Base-by-base conservation (phyloP, 1,140 invertebrate species). In the Penaeus japonicus region DNA sequence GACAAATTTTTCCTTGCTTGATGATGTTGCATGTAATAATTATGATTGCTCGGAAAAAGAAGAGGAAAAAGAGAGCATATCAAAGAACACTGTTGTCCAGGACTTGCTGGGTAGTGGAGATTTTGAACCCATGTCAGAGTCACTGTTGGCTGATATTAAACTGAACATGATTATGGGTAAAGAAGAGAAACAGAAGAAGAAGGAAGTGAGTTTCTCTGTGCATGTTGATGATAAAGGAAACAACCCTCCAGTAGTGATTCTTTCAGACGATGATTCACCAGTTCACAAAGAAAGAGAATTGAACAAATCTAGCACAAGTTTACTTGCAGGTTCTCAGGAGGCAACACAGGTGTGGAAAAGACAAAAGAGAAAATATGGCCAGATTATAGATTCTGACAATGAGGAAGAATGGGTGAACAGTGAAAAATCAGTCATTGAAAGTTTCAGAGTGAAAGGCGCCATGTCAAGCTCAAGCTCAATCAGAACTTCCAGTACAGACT, bases 101-200 rank as follows among this genome's bases (percentile, higher is more conserved):
- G 55, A 85, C 30, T 77, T 85, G 32, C 18, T 79, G 20, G 87
- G 73, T 18, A 75, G 30, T 78, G 80, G 81, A 12, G 87, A 88
- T 20, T 83, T 84, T 75, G 80, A 88, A 4, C 22, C 53, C 32
- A 73, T 84, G 70, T 53, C 81, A 57, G 54, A 83, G 70, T 87
- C 85, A 35, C n/a, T 87, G 57, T 35, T 87, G 39, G 57, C 57
- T 18, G 75, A 86, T 59, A 47, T 57, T 18, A 75, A 86, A 12
- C 5, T 83, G 30, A 59, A 78, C 35, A 32, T 59, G 18, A 5
- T 32, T 0, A 27, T n/a, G 24, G 57, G 30, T n/a, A 35, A 54
- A 57, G n/a, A 47, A 22, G 53, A 32, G 35, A 57, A 78, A 32
- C 55, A 35, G 30, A 47, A 57, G 65, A 22, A 57, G 17, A 27